These are phyloP conservation scores for Pseudochirops corinnae DNA, from an alignment of 2,797 vertebrate species.

Conservation along the genomic window DNA sequence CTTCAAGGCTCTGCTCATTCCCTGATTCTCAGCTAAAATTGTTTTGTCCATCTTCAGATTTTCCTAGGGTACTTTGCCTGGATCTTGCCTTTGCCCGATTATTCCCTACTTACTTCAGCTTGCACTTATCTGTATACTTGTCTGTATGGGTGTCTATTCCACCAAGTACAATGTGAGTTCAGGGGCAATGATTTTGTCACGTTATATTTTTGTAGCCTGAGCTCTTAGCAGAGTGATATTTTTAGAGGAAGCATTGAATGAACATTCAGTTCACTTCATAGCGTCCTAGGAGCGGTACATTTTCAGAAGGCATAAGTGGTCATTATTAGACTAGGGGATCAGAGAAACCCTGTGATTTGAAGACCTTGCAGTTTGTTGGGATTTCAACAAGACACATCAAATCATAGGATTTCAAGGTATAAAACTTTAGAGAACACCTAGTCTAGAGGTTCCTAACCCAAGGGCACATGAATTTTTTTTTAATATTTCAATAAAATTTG, in stretches of 20 bases:
- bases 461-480: too few relatives aligned
- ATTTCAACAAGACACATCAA: neutral
- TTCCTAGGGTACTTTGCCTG: neutral
- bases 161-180: neutral
- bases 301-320: neutral
- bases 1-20: neutral
- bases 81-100: neutral
- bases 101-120: neutral
- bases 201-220: neutral
- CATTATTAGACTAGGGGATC: neutral
- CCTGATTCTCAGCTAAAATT: neutral
- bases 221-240: neutral
- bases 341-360: neutral
- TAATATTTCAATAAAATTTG: neutral
- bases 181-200: neutral
- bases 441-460: neutral
- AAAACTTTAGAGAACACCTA: neutral
- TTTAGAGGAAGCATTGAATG: neutral
- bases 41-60: neutral
- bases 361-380: neutral
- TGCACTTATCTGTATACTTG: neutral
- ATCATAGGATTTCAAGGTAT: neutral
- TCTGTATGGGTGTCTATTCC: neutral
- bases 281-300: neutral
- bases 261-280: neutral